Conservation (phyloP, 1,140 invertebrate genomes). For the Lasioglossum albipes region DNA sequence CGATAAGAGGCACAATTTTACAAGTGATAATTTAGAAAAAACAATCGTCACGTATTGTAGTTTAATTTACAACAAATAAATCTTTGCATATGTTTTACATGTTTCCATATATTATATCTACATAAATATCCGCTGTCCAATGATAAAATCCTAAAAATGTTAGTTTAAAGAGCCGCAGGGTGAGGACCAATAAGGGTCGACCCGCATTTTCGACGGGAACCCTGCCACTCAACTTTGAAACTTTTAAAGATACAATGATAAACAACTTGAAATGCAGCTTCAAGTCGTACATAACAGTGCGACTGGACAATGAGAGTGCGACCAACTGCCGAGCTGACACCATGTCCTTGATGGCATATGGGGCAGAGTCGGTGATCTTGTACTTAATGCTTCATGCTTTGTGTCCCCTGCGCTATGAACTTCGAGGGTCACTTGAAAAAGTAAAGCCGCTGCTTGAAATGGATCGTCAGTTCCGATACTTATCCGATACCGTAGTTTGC, state of each 20-base stretch:
- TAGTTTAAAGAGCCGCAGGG: neutral
- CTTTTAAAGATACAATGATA: slow-evolving; percentile 39
- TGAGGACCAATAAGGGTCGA: neutral
- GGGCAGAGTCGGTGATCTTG: slow-evolving; percentile 63
- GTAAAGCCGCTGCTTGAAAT: neutral
- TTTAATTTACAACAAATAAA: no score
- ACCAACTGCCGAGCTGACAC: slow-evolving; percentile 69
- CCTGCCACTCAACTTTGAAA: slow-evolving; percentile 29
- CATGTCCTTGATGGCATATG: slow-evolving; percentile 71
- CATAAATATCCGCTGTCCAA: no score
- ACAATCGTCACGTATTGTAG: no score
- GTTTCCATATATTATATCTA: no score
- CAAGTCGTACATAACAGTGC: slow-evolving; percentile 62
- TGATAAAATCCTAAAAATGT: neutral
- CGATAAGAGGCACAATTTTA: no score
- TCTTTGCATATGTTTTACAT: no score
- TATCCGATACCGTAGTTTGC: no score
- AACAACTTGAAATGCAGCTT: slow-evolving; percentile 59
- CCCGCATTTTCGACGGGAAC: slow-evolving; percentile 52
- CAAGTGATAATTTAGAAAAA: no score
- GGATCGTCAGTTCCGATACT: neutral
- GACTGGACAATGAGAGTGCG: slow-evolving; percentile 51
- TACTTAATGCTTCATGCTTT: slow-evolving; percentile 35
- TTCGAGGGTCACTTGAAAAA: slow-evolving; percentile 62
- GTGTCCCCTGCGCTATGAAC: neutral